phyloP scores from a whole-genome alignment of 2,797 vertebrate species.

The Rhinogobio ventralis region DNA sequence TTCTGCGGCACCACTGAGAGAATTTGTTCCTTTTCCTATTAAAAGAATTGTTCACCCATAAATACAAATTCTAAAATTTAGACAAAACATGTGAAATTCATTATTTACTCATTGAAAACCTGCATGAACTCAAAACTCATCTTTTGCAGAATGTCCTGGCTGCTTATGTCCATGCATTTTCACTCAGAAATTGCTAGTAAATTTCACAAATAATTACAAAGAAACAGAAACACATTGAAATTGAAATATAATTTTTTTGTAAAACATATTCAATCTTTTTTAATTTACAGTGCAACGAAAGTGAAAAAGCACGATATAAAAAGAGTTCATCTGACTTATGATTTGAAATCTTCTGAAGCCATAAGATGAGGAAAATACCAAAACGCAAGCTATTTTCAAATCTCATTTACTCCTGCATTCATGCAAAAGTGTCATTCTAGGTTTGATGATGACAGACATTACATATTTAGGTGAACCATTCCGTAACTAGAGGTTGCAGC shows the following conservation, averaged over 20 bases:
- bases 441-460: background rate
- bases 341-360: background rate
- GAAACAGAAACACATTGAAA: background rate
- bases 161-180: background rate
- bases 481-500: conserved; percentile 13
- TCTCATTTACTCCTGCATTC: background rate
- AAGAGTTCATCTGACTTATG: background rate
- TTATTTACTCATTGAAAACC: background rate
- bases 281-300: background rate
- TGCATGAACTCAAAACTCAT: background rate
- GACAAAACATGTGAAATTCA: background rate
- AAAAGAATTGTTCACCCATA: background rate
- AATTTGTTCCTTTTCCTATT: background rate
- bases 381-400: background rate
- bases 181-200: background rate
- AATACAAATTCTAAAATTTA: background rate
- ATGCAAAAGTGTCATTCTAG: background rate
- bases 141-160: background rate
- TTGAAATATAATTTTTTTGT: background rate
- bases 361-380: background rate
- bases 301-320: background rate
- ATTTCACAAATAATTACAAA: background rate
- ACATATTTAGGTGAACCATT: background rate
- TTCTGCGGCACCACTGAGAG: background rate
- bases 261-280: background rate